Conservation (phyloP, 2,113 vertebrate genomes). For the Eubucco bourcierii region DNA sequence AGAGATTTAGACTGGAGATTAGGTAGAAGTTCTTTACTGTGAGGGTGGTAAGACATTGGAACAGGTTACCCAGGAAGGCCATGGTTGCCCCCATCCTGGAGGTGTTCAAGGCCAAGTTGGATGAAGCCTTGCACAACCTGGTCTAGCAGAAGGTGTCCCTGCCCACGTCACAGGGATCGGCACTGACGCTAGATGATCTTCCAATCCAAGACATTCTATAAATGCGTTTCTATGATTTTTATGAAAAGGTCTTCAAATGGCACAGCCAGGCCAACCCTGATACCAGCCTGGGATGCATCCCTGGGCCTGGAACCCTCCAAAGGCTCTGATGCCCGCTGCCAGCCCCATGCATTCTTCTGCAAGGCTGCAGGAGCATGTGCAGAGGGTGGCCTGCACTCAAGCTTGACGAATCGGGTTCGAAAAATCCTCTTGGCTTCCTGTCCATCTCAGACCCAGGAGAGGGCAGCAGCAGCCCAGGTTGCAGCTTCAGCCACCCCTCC, state of each 20-base stretch:
- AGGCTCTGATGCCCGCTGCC: accelerated
- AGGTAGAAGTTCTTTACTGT: too few relatives aligned
- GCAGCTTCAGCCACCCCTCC: not conserved
- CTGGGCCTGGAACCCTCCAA: not conserved
- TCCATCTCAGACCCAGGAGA: slow-evolving; percentile 53
- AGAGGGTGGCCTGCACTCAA: not conserved
- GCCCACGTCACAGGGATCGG: too few relatives aligned
- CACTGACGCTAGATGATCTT: too few relatives aligned
- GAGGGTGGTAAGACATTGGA: too few relatives aligned
- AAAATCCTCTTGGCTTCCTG: not conserved
- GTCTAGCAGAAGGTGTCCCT: too few relatives aligned
- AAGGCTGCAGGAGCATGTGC: not conserved
- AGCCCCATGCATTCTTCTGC: accelerated
- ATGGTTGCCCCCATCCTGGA: too few relatives aligned
- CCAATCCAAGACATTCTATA: too few relatives aligned
- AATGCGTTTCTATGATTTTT: too few relatives aligned
- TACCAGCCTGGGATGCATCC: not conserved
- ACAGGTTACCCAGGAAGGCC: too few relatives aligned
- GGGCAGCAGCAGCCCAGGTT: slow-evolving; percentile 57
- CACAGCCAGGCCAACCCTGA: not conserved
- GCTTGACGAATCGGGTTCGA: not conserved
- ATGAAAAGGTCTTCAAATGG: not conserved
- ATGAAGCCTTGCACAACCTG: too few relatives aligned
- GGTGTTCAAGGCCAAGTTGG: too few relatives aligned
- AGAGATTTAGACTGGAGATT: too few relatives aligned